These are phyloP conservation scores for Leguminivora glycinivorella DNA, from an alignment of 1,140 invertebrate genomes.

Conservation along the genomic window DNA sequence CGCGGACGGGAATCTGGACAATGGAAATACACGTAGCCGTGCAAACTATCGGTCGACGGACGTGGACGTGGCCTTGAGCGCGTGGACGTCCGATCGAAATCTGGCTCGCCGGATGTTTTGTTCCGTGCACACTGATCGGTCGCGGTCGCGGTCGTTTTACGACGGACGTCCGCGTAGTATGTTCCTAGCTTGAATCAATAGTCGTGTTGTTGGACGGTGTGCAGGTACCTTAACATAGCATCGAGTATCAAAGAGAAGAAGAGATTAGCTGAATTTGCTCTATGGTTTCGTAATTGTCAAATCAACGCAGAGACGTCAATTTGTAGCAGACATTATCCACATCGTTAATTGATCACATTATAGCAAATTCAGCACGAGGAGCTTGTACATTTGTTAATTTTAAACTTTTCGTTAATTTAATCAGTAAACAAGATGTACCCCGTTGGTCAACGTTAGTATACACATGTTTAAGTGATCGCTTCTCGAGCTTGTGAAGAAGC, in stretches of 20 bases:
- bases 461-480: conserved; percentile 38
- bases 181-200: too few relatives aligned
- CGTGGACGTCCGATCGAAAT: too few relatives aligned
- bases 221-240: not conserved
- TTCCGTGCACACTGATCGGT: too few relatives aligned
- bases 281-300: conserved; percentile 14
- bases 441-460: conserved; percentile 74
- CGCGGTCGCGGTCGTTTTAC: too few relatives aligned
- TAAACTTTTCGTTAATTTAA: conserved; percentile 59
- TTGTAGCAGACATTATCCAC: conserved; percentile 36
- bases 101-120: too few relatives aligned
- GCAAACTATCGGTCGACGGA: too few relatives aligned
- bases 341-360: conserved; percentile 63
- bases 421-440: conserved; percentile 68
- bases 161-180: too few relatives aligned
- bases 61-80: too few relatives aligned
- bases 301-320: conserved; percentile 29
- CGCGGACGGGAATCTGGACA: too few relatives aligned
- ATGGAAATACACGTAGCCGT: too few relatives aligned
- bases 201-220: not conserved
- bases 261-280: not conserved
- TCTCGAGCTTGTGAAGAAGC: conserved; percentile 45
- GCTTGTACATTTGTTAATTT: conserved; percentile 63
- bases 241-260: not conserved
- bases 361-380: conserved; percentile 61